Evolutionary conservation across 2,113 vertebrate genomes (phyloP), one percentile per base, ranked within the genome.

Genomic region (Neotoma lepida): DNA sequence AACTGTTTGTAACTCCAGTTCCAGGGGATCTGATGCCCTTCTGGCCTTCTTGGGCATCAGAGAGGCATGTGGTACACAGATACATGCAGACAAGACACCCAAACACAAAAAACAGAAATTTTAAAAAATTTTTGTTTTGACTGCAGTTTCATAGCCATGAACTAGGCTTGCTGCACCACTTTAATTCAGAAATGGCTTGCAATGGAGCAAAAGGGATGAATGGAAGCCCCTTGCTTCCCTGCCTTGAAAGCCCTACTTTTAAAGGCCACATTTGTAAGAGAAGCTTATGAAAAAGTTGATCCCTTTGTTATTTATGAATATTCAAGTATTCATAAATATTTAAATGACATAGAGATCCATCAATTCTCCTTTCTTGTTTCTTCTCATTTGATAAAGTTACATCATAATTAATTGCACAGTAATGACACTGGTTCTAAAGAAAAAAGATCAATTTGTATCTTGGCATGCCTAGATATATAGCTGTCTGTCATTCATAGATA

Each of bases 341-440:
- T 88, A 39, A 54, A 64, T 95, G 63, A n/a, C 39, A n/a, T 35
- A 35, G 76, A 39, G 6, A 63, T 64, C 71, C 58, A 87, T 54
- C 81, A 54, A 58, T 78, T 78, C 8, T 6, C 12, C 20, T 94
- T 91, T 77, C n/a, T 33, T 81, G 35, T 77, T 96, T 73, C 61
- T 95, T 70, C 86, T 89, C 95, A 86, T 49, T 51, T 92, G 76
- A 94, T 70, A 41, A 70, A 90, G 92, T 94, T 87, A 78, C 9
- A 46, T 41, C 49, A 9, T 64, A 90, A 76, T 71, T 86, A 88
- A 80, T 77, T 91, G 82, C 24, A 64, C 44, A 6, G 73, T 90
- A 95, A 51, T 35, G 84, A 2, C 74, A 73, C 46, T 96, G 30
- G 12, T 1, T 61, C 12, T 90, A 94, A 96, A 91, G 7, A 87